phyloP scores from a whole-genome alignment of 2,888 invertebrate genomes.

The Leptopilina drosophilae region DNA sequence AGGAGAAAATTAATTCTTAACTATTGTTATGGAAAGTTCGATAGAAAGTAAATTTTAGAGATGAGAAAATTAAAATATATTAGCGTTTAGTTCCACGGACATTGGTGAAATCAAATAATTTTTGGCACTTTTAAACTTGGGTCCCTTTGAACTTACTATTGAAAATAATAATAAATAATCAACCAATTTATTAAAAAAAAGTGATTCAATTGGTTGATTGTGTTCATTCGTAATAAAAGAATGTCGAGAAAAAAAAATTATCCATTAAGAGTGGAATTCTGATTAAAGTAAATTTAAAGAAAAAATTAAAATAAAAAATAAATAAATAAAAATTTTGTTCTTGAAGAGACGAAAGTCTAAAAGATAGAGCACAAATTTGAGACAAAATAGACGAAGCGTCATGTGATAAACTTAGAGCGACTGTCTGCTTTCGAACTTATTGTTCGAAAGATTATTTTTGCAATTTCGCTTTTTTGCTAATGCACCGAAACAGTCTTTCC shows the following conservation, averaged over 20 bases:
- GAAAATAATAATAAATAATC: not conserved
- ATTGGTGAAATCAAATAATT: slow-evolving; percentile 31
- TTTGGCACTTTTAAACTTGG: slow-evolving; percentile 11
- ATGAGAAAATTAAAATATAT: not conserved
- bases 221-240: slow-evolving; percentile 32
- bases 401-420: slow-evolving; percentile 63
- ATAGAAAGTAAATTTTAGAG: not conserved
- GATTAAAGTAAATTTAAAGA: slow-evolving; percentile 26
- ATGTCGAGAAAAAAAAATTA: slow-evolving; percentile 19
- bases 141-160: not conserved
- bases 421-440: slow-evolving; percentile 56
- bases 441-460: slow-evolving; percentile 44
- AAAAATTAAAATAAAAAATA: no score
- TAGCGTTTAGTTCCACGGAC: not conserved
- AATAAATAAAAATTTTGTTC: slow-evolving; percentile 26
- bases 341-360: slow-evolving; percentile 52
- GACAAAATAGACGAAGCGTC: slow-evolving; percentile 62
- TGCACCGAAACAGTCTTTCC: slow-evolving; percentile 43
- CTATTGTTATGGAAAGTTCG: no score
- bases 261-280: slow-evolving; percentile 34
- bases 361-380: slow-evolving; percentile 51
- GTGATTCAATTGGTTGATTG: slow-evolving; percentile 20
- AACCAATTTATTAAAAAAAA: slow-evolving; percentile 14
- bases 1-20: no score
- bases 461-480: slow-evolving; percentile 47